A percentile compares a stretch with the other conserved stretches of the same genome.
Conservation (phyloP, 30 jellyfish, hydroid and myxozoan genomes). For the Phacellophora camtschatica region DNA sequence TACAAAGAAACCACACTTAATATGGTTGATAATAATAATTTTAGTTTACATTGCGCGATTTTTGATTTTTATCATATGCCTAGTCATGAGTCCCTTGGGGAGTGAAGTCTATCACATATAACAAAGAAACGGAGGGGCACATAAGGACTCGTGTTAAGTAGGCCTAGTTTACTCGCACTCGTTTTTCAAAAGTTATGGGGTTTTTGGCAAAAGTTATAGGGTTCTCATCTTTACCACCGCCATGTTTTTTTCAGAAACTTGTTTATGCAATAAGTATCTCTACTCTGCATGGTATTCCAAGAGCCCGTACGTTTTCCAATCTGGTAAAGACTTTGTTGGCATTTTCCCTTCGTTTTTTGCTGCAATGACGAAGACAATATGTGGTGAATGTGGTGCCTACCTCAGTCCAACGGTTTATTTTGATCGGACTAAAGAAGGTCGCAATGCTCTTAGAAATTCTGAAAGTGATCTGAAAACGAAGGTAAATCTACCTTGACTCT, state of each 20-base stretch:
- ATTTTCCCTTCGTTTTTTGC: slow-evolving; percentile 46
- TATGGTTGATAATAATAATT: too few species aligned
- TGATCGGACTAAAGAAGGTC: slow-evolving; percentile 64
- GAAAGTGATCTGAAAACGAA: slow-evolving; percentile 32
- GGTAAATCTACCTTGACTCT: not conserved
- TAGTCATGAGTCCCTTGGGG: not conserved
- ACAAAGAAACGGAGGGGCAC: too few species aligned
- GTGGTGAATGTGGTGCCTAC: slow-evolving; percentile 60
- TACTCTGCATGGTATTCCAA: slow-evolving; percentile 60
- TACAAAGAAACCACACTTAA: too few species aligned
- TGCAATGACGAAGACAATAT: slow-evolving; percentile 38
- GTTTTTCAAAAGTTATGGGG: too few species aligned
- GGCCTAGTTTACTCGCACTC: too few species aligned
- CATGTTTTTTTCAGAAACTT: slow-evolving; percentile 49
- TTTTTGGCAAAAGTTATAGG: not conserved
- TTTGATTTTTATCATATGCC: not conserved
- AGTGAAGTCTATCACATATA: not conserved
- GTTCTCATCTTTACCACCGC: not conserved
- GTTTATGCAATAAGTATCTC: slow-evolving; percentile 49
- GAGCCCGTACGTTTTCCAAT: slow-evolving; percentile 45
- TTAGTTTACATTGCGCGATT: not conserved
- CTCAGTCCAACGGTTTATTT: slow-evolving; percentile 25
- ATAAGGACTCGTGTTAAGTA: not conserved
- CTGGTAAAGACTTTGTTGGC: slow-evolving; percentile 27
- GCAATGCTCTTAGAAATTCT: not conserved